These are phyloP conservation scores for Hyles vespertilio DNA, from an alignment of 1,140 invertebrate genomes.

Conservation along the genomic window DNA sequence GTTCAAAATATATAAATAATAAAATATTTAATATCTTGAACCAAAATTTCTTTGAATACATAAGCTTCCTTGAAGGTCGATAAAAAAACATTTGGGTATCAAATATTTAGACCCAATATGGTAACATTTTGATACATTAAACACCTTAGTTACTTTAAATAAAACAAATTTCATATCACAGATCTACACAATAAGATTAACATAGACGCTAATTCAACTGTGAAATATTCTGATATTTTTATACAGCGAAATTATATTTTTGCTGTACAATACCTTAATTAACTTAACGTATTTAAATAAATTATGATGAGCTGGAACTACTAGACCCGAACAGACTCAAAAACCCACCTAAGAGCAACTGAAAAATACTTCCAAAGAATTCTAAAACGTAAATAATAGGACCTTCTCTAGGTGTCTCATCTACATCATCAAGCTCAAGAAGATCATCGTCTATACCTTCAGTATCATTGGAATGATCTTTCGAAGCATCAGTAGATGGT, in stretches of 20 bases:
- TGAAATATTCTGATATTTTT: no score
- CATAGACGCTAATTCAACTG: no score
- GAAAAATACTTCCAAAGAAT: constrained; percentile 44
- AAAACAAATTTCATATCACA: no score
- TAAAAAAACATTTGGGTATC: no score
- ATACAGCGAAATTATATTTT: not conserved
- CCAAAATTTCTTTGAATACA: no score
- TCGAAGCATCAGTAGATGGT: constrained; percentile 15
- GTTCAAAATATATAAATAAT: no score
- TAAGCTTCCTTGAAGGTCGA: no score
- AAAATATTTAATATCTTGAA: no score
- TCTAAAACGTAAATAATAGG: constrained; percentile 53
- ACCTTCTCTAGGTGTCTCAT: constrained; percentile 35
- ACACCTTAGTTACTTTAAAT: no score
- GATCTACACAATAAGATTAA: no score
- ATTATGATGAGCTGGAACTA: not conserved
- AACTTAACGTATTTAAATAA: not conserved
- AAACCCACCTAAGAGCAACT: constrained; percentile 51
- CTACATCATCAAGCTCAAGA: constrained; percentile 41
- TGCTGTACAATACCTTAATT: not conserved
- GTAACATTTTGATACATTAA: no score
- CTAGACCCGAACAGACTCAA: constrained; percentile 31
- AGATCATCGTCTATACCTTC: constrained; percentile 31
- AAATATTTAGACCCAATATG: no score
- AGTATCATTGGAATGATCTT: constrained; percentile 32